These are phyloP conservation scores for Heteromormyrus szaboi DNA, from an alignment of 2,797 vertebrate species.

Conservation along the genomic window DNA sequence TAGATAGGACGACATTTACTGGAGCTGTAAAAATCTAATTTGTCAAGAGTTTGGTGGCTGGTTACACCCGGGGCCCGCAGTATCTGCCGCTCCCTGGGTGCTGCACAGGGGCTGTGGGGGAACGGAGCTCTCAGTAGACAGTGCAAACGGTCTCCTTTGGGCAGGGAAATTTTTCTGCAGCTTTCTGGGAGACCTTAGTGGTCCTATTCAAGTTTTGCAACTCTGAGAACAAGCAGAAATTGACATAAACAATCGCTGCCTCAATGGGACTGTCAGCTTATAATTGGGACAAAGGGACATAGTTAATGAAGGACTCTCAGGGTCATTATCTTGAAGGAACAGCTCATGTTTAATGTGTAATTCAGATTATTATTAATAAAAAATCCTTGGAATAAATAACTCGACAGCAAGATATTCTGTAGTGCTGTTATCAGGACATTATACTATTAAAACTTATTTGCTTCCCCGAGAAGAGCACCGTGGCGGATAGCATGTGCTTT, in stretches of 20 bases:
- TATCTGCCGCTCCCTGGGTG: not conserved
- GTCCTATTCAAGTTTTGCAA: constrained; percentile 7
- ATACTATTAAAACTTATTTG: not conserved
- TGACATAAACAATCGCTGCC: constrained; percentile 9
- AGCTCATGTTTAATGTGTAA: not conserved
- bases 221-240: not conserved
- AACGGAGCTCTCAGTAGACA: not conserved
- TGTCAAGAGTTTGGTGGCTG: constrained; percentile 38
- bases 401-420: not conserved
- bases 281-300: constrained; percentile 13
- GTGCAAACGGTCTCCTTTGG: not conserved
- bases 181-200: not conserved
- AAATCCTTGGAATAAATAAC: not conserved
- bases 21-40: constrained; percentile 48
- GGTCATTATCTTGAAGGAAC: constrained; percentile 15
- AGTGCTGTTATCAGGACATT: not conserved
- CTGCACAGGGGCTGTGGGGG: not conserved
- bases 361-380: constrained; percentile 3
- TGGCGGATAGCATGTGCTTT: not conserved
- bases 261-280: not conserved
- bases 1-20: constrained; percentile 40
- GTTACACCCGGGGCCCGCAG: not conserved
- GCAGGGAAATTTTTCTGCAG: not conserved
- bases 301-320: constrained; percentile 7
- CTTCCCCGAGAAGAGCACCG: not conserved